Evolutionary conservation across 2,113 vertebrate species (phyloP).

Genomic region (Elgaria multicarinata): DNA sequence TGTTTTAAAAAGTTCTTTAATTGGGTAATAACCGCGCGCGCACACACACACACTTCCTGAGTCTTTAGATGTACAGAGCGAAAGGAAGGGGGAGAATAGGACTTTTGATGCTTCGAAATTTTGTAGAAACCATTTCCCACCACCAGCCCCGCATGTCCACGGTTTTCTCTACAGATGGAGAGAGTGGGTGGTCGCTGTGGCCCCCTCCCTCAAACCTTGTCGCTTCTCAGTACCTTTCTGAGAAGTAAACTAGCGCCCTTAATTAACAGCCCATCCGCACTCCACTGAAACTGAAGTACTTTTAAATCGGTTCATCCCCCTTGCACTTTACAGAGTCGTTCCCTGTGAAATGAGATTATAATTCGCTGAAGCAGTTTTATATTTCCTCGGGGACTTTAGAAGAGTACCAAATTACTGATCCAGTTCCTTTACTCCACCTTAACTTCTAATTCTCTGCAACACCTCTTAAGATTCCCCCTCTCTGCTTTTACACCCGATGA

Average conservation of each 20-base stretch:
- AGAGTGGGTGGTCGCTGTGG: slow-evolving; percentile 10
- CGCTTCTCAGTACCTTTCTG: not conserved
- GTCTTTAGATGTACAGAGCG: not conserved
- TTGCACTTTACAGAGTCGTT: not conserved
- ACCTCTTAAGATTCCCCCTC: too few relatives aligned
- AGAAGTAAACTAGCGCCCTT: not conserved
- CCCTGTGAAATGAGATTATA: not conserved
- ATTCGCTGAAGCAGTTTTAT: not conserved
- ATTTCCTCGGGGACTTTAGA: not conserved
- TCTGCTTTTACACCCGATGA: not conserved
- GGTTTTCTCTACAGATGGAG: not conserved
- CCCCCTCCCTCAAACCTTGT: not conserved
- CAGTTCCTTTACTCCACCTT: not conserved
- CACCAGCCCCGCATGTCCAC: not conserved
- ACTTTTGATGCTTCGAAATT: not conserved
- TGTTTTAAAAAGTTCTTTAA: slow-evolving; percentile 7
- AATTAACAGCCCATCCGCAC: not conserved
- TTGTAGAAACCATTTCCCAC: not conserved
- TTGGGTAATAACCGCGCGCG: not conserved
- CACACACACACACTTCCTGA: not conserved
- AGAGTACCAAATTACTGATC: not conserved
- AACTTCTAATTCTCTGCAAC: not conserved
- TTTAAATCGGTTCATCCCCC: not conserved
- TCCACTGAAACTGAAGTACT: not conserved
- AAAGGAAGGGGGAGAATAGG: not conserved